These are phyloP conservation scores for Eulithis prunata DNA, from an alignment of 2,888 invertebrate genomes.

Conservation along the genomic window DNA sequence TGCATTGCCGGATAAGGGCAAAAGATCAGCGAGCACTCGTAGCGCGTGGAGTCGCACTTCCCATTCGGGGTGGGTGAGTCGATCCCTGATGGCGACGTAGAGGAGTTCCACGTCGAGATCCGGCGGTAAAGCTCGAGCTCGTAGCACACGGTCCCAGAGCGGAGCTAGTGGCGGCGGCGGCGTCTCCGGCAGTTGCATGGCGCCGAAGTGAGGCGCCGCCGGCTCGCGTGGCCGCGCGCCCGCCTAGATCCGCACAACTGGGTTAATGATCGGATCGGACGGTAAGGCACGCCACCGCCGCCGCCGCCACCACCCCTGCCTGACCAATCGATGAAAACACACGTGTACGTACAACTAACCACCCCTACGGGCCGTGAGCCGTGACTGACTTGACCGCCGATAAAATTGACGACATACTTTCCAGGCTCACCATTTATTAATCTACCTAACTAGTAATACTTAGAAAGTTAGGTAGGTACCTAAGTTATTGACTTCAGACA, in stretches of 20 bases:
- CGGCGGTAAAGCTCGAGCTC: conserved; percentile 89
- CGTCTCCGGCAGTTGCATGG: conserved; percentile 79
- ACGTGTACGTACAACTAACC: conserved; percentile 40
- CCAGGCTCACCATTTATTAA: background rate
- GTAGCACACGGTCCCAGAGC: conserved; percentile 91
- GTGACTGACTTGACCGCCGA: conserved; percentile 3
- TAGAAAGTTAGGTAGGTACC: too few species aligned
- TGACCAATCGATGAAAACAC: conserved; percentile 80
- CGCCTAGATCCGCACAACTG: conserved; percentile 79
- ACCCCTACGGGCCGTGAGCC: conserved; percentile 20
- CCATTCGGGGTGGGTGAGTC: conserved; percentile 91
- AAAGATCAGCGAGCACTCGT: conserved; percentile 90
- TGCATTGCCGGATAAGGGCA: conserved; percentile 88
- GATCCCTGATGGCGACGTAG: conserved; percentile 88
- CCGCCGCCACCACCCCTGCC: conserved; percentile 48
- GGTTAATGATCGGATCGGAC: conserved; percentile 84
- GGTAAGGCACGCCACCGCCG: conserved; percentile 72
- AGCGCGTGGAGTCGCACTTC: conserved; percentile 93
- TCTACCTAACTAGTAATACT: too few species aligned
- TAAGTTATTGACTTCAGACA: too few species aligned
- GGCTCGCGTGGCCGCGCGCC: conserved; percentile 73
- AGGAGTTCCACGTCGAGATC: conserved; percentile 87
- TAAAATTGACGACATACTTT: conserved; percentile 19
- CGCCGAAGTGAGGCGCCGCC: conserved; percentile 58
- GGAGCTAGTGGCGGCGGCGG: conserved; percentile 87